Percentiles rank a stretch among this genome's conserved stretches.
Conservation (phyloP, 1,140 invertebrate species). For the Drosophila simulans region DNA sequence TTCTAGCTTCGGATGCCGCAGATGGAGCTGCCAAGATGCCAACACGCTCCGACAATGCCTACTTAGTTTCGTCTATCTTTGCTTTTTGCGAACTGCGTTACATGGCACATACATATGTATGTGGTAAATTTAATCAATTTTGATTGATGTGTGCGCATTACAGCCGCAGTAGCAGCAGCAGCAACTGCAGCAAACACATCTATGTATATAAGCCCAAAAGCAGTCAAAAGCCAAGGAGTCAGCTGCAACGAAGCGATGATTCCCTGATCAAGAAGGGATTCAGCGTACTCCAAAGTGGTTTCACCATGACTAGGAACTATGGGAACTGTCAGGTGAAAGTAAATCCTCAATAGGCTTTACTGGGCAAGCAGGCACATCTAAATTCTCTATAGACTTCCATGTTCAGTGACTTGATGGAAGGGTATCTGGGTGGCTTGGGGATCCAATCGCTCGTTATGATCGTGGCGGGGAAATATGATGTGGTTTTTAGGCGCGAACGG, state of each 20-base stretch:
- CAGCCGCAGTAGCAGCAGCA: slow-evolving; percentile 34
- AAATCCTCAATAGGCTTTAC: no score
- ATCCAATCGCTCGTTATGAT: slow-evolving; percentile 14
- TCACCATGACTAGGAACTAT: no score
- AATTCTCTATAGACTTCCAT: no score
- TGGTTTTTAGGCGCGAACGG: slow-evolving; percentile 60
- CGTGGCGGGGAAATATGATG: neutral
- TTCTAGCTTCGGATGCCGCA: slow-evolving; percentile 49
- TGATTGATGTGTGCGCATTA: slow-evolving; percentile 75
- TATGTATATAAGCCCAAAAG: neutral
- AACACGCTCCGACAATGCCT: slow-evolving; percentile 68
- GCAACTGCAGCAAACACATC: neutral
- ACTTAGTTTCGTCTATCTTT: slow-evolving; percentile 44
- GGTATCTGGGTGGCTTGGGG: slow-evolving; percentile 2
- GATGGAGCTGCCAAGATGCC: slow-evolving; percentile 77
- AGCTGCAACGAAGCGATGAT: slow-evolving; percentile 31
- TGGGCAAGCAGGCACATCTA: no score
- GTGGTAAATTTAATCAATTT: slow-evolving; percentile 76
- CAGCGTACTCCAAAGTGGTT: neutral
- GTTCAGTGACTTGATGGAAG: neutral
- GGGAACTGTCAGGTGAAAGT: no score
- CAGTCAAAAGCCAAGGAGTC: slow-evolving; percentile 20
- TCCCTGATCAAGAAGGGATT: slow-evolving; percentile 2
- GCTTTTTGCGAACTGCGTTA: slow-evolving; percentile 15
- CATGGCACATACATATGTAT: slow-evolving; percentile 40